Base-by-base conservation (phyloP, 2,797 vertebrate species). In the Caiman crocodilus region DNA sequence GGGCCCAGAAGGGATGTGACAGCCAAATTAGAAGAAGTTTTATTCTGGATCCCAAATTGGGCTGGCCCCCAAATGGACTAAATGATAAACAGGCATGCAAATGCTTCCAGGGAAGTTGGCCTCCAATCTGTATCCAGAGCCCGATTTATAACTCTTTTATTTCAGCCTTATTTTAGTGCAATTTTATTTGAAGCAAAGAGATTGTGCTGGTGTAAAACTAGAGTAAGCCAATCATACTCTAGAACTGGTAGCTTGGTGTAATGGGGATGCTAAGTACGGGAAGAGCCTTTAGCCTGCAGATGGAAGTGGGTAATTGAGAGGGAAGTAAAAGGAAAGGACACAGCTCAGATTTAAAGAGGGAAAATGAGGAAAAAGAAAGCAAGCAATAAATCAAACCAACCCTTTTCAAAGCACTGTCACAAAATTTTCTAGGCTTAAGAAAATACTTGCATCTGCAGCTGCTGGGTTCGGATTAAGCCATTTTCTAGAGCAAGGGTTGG, bases 261-360 rank as follows among this genome's bases (percentile, higher is more conserved):
- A 90, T 92, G 64, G 42, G 57, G 28, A 5, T 55, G 69, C 0
- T 0, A 91, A 91, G 84, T 88, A 94, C 84, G 85, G 87, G 78
- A 93, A 84, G 88, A 80, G 30, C 76, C 65, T 65, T 89, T 74
- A 91, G 85, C 74, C 74, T 91, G 30, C 74, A 80, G 95, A 91
- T 93, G 82, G 90, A 94, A 88, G 67, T 94, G 92, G 57, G 67
- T 82, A 95, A 85, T 60, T 90, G 82, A 57, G 21, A 90, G 42
- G 79, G 92, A 78, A 93, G 91, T 96, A 35, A 13, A 56, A 89
- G 61, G 80, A 91, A 90, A 93, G 92, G 78, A 80, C 90, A 94
- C 84, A 96, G 93, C 92, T 94, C 95, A 95, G 73, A 93, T 94
- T 50, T 93, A 93, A 92, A 95, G 84, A 76, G 78, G 88, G 78